Percentiles rank a stretch among this genome's conserved stretches.
Conservation (phyloP, 2,797 vertebrate species). For the Tympanoctomys barrerae region DNA sequence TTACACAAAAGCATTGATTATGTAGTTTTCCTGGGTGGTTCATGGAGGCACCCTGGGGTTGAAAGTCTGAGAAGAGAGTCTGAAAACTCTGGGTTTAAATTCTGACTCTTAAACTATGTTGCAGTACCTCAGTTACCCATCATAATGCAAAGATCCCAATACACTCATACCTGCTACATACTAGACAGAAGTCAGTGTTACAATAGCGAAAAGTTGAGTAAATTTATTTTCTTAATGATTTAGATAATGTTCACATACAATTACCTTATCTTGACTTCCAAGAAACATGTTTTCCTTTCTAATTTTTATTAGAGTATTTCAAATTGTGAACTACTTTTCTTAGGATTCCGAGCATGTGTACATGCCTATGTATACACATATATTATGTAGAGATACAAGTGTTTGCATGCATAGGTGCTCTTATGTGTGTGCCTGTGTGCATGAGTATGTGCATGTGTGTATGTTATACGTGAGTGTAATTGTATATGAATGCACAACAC, state of each 20-base stretch:
- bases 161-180: background rate
- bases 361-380: background rate
- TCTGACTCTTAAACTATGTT: background rate
- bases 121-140: background rate
- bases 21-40: background rate
- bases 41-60: background rate
- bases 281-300: conserved; percentile 22
- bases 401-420: background rate
- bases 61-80: background rate
- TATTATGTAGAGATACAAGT: background rate
- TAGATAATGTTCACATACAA: conserved; percentile 7
- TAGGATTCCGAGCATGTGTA: background rate
- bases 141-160: background rate
- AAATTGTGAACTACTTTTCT: conserved; percentile 1
- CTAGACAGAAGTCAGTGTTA: background rate
- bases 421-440: background rate
- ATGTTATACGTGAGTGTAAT: background rate
- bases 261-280: conserved; percentile 30
- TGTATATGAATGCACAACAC: background rate
- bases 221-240: conserved; percentile 43
- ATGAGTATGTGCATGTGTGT: background rate
- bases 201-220: background rate
- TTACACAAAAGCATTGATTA: background rate
- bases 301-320: conserved; percentile 54
- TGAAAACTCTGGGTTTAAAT: background rate